A percentile compares a stretch with the other conserved stretches of the same genome.
Evolutionary conservation across 2,888 invertebrate species (phyloP).

Genomic region (Drosophila ezoana): DNA sequence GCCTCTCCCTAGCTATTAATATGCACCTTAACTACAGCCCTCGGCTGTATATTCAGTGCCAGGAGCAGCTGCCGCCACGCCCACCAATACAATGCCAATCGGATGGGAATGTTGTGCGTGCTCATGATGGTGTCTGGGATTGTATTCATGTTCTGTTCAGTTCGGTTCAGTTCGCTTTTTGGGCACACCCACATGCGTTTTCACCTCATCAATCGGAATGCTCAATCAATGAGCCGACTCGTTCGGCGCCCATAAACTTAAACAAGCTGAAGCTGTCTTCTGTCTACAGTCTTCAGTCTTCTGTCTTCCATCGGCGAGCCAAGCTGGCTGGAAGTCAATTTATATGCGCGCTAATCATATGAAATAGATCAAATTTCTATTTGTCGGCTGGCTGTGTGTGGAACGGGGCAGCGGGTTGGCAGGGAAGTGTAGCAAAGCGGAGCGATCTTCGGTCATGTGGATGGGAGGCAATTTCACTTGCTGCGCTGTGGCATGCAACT

Average conservation of each 20-base stretch:
- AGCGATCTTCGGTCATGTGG: conserved; percentile 40
- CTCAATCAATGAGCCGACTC: conserved; percentile 61
- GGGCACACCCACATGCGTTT: conserved; percentile 64
- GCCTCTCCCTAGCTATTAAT: conserved; percentile 27
- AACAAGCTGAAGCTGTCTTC: conserved; percentile 3
- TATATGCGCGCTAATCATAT: conserved; percentile 74
- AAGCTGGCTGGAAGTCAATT: conserved; percentile 57
- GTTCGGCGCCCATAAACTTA: conserved; percentile 15
- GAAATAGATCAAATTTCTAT: conserved; percentile 78
- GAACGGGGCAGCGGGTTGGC: conserved; percentile 26
- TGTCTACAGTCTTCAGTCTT: too few species aligned
- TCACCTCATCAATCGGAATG: conserved; percentile 59
- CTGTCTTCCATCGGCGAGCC: conserved; percentile 12
- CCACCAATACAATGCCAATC: conserved; percentile 14
- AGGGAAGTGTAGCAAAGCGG: conserved; percentile 32
- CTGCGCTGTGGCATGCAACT: conserved; percentile 39
- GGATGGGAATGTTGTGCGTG: conserved; percentile 4
- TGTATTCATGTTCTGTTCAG: conserved; percentile 1
- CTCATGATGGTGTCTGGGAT: conserved; percentile 3
- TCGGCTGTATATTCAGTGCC: conserved; percentile 16
- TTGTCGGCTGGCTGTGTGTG: conserved; percentile 28
- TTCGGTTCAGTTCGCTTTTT: neutral
- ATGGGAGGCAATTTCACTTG: conserved; percentile 56
- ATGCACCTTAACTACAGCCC: conserved; percentile 19
- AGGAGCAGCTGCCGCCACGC: conserved; percentile 32